phyloP scores from a whole-genome alignment of 2,888 invertebrate genomes.

The Ophioninae sp. region DNA sequence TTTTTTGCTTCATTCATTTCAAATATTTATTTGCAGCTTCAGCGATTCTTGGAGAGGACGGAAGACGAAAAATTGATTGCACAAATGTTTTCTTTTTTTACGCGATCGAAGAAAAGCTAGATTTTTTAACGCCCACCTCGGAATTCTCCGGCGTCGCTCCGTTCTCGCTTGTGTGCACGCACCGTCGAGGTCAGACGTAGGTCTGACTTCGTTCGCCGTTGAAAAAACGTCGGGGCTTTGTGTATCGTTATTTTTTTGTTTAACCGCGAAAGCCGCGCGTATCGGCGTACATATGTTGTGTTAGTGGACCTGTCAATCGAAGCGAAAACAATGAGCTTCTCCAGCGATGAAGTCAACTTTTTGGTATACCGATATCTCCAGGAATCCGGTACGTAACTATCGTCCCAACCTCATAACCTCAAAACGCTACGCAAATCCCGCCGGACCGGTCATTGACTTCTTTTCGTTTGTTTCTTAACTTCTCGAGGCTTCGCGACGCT shows the following conservation, averaged over 20 bases:
- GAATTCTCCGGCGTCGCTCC: neutral
- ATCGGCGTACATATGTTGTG: slow-evolving; percentile 69
- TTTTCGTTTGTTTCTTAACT: neutral
- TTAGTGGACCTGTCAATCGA: slow-evolving; percentile 65
- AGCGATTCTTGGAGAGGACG: slow-evolving; percentile 65
- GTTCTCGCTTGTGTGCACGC: slow-evolving; percentile 54
- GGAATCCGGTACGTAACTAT: slow-evolving; percentile 91
- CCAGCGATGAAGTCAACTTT: slow-evolving; percentile 99
- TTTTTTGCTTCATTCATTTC: neutral
- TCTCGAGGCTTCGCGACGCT: neutral
- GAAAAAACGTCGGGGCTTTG: neutral
- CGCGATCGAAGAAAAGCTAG: neutral
- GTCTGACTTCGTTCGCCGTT: slow-evolving; percentile 27
- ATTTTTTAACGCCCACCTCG: neutral
- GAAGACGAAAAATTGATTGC: neutral
- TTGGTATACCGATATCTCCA: slow-evolving; percentile 98
- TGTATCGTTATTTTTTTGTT: slow-evolving; percentile 1
- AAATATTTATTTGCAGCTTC: neutral
- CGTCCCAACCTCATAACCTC: slow-evolving; percentile 44
- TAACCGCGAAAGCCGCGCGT: neutral
- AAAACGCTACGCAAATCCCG: slow-evolving; percentile 14
- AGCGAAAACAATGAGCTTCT: slow-evolving; percentile 92
- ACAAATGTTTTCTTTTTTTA: neutral
- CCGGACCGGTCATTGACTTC: neutral
- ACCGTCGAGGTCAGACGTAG: slow-evolving; percentile 38